phyloP scores from a whole-genome alignment of 2,888 invertebrate genomes.

The Drosophila pegasa region DNA sequence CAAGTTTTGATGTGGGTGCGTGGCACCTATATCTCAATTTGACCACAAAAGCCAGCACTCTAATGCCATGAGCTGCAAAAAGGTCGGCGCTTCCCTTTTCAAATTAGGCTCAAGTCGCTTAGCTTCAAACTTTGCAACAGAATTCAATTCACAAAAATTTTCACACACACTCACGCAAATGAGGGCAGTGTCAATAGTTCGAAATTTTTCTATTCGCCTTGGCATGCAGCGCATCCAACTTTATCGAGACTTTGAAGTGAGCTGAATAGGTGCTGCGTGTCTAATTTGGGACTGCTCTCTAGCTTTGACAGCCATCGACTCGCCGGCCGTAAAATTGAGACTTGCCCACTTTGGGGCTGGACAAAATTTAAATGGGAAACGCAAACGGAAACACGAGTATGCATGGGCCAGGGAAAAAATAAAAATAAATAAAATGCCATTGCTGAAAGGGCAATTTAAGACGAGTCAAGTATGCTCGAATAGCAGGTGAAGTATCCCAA shows the following conservation, averaged over 20 bases:
- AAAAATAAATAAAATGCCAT: constrained; percentile 37
- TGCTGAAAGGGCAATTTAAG: constrained; percentile 38
- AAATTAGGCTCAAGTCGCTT: constrained; percentile 21
- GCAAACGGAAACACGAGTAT: constrained; percentile 13
- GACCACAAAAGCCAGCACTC: constrained; percentile 68
- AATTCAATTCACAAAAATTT: constrained; percentile 54
- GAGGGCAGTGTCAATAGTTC: constrained; percentile 61
- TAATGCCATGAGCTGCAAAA: constrained; percentile 57
- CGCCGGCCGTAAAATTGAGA: constrained; percentile 41
- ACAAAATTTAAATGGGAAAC: constrained; percentile 23
- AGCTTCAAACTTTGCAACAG: constrained; percentile 40
- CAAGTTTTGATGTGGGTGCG: constrained; percentile 64
- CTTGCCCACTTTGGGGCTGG: constrained; percentile 31
- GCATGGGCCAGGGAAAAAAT: background rate
- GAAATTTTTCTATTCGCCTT: constrained; percentile 15
- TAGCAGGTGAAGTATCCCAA: constrained; percentile 25
- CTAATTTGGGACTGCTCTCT: constrained; percentile 31
- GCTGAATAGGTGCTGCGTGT: constrained; percentile 71
- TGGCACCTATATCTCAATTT: constrained; percentile 69
- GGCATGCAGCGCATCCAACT: constrained; percentile 26
- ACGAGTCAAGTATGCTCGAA: constrained; percentile 37
- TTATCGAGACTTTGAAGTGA: constrained; percentile 59
- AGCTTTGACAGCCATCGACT: constrained; percentile 29
- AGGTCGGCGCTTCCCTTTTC: constrained; percentile 35
- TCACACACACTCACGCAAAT: constrained; percentile 25